phyloP scores from a whole-genome alignment of 1,140 invertebrate genomes.

The Anagrus nilaparvatae region DNA sequence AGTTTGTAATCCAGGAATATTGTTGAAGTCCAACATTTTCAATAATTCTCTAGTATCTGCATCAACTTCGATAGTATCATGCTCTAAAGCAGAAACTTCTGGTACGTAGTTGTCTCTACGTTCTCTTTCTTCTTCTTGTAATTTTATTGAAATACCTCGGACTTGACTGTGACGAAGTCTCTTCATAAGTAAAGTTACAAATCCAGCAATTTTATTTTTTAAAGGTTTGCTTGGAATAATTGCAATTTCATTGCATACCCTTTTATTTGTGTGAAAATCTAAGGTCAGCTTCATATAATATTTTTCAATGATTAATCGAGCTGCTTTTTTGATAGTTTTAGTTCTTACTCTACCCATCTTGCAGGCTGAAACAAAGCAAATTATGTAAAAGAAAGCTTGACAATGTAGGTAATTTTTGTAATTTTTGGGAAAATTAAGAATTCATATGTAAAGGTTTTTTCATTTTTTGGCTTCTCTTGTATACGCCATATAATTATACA shows the following conservation, averaged over 20 bases:
- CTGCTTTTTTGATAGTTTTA: constrained; percentile 98
- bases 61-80: constrained; percentile 93
- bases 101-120: constrained; percentile 99
- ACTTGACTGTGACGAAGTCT: constrained; percentile 87
- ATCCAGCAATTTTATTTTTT: constrained; percentile 98
- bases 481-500: no score
- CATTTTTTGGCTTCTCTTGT: no score
- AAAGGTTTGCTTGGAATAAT: constrained; percentile 96
- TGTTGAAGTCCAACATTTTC: constrained; percentile 87
- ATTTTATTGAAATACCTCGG: constrained; percentile 95
- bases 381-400: no score
- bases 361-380: no score
- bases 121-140: constrained; percentile 98
- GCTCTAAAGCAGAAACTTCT: constrained; percentile 90
- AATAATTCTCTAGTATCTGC: constrained; percentile 98
- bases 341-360: constrained; percentile 99
- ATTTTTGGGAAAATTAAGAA: no score
- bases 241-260: constrained; percentile 98
- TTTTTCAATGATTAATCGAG: constrained; percentile 99
- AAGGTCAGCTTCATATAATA: constrained; percentile 95
- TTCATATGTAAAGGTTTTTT: no score
- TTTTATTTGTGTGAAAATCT: constrained; percentile 99
- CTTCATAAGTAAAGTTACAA: constrained; percentile 99
- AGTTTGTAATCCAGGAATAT: constrained; percentile 78
- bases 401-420: no score